Conservation (phyloP, 1,140 invertebrate species). For the Magallana gigas region DNA sequence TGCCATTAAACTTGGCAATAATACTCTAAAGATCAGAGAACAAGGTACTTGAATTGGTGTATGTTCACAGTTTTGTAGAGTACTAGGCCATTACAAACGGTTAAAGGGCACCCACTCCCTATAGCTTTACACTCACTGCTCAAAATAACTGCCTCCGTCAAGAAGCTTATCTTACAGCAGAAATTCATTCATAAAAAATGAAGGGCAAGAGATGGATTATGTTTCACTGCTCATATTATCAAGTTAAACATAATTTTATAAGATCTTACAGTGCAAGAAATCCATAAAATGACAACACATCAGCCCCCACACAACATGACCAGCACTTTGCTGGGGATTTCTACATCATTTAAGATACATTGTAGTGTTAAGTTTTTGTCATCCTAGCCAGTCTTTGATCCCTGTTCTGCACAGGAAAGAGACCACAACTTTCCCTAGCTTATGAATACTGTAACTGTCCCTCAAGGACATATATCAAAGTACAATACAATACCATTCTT, state of each 20-base stretch:
- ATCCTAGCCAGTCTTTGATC: not conserved
- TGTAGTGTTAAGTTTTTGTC: not conserved
- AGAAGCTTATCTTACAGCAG: not conserved
- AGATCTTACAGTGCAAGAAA: not conserved
- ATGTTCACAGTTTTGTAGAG: slow-evolving; percentile 1
- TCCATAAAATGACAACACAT: not conserved
- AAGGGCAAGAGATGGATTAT: not conserved
- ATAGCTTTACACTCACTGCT: not conserved
- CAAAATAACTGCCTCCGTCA: not conserved
- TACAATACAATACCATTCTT: too few species aligned
- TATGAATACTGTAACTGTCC: not conserved
- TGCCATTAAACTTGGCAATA: not conserved
- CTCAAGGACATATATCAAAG: not conserved
- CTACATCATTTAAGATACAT: not conserved
- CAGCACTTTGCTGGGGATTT: not conserved
- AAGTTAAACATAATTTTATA: not conserved
- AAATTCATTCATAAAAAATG: slow-evolving; percentile 19
- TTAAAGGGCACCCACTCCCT: not conserved
- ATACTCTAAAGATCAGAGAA: not conserved
- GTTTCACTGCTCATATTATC: not conserved
- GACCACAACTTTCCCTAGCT: not conserved
- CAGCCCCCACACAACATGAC: not conserved
- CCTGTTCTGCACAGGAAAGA: not conserved
- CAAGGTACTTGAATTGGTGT: slow-evolving; percentile 7
- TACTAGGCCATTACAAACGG: slow-evolving; percentile 7